These are phyloP conservation scores for Tauraco hartlaubi DNA, from an alignment of 2,797 vertebrate genomes.

Conservation along the genomic window DNA sequence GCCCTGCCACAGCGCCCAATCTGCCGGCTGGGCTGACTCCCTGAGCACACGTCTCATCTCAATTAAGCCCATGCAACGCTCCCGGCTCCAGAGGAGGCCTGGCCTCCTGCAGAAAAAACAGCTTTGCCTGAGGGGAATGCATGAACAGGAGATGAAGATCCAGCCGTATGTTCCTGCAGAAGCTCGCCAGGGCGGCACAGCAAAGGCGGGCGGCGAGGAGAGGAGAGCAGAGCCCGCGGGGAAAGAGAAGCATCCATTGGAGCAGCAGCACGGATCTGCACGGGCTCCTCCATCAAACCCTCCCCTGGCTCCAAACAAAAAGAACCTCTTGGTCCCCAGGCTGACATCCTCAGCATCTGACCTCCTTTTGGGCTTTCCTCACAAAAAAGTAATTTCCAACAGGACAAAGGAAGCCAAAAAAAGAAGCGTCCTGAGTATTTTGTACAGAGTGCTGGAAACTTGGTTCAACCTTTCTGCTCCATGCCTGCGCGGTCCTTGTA, in stretches of 20 bases:
- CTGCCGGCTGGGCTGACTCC: not conserved
- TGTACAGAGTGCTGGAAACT: rapidly evolving
- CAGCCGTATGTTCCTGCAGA: rapidly evolving
- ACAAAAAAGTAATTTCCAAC: not conserved
- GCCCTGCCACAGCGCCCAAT: rapidly evolving
- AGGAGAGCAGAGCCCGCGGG: not conserved
- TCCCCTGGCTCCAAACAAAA: not conserved
- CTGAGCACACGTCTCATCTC: not conserved
- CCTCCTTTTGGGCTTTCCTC: not conserved
- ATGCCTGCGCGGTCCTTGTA: not conserved
- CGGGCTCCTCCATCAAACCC: not conserved
- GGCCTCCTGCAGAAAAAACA: not conserved
- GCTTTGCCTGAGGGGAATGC: not conserved
- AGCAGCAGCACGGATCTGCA: not conserved
- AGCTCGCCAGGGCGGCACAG: not conserved
- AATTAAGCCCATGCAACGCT: not conserved
- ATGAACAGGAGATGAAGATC: not conserved
- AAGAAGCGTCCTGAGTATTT: rapidly evolving
- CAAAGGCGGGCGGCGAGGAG: rapidly evolving
- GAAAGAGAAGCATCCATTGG: rapidly evolving
- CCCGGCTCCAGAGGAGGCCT: not conserved
- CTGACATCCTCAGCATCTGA: not conserved
- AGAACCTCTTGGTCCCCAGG: not conserved
- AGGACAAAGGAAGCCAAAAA: not conserved
- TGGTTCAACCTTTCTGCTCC: not conserved